phyloP scores from a whole-genome alignment of 2,113 vertebrate genomes.

The Barnardius zonarius region DNA sequence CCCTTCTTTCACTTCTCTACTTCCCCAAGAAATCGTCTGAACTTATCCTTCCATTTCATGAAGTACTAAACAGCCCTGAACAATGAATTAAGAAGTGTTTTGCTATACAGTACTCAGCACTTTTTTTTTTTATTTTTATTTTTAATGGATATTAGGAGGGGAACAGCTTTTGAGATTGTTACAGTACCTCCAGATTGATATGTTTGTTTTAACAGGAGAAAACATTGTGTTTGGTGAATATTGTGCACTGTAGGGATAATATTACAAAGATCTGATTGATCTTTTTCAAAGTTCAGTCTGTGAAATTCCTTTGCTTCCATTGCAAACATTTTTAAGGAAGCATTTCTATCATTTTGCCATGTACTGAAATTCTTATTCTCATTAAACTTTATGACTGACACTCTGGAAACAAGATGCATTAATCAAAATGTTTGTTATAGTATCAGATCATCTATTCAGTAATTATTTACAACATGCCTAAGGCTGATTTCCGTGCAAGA shows the following conservation, averaged over 20 bases:
- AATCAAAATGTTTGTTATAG: background rate
- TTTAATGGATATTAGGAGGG: background rate
- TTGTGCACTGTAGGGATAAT: background rate
- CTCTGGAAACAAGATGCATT: background rate
- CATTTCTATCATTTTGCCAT: background rate
- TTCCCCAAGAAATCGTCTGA: background rate
- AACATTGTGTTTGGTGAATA: background rate
- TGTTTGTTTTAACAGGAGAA: background rate
- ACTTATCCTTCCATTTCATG: background rate
- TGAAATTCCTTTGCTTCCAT: background rate
- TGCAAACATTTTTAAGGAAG: background rate
- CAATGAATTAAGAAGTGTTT: background rate
- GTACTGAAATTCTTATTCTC: background rate
- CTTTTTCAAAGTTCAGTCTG: background rate
- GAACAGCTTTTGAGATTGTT: background rate
- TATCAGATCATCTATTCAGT: background rate
- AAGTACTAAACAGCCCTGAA: background rate
- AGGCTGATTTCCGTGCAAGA: background rate
- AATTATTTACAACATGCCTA: slow-evolving; percentile 2
- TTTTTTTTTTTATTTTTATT: background rate
- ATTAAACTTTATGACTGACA: background rate
- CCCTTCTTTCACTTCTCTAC: accelerated
- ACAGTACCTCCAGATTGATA: background rate
- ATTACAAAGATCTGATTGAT: background rate
- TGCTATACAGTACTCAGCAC: background rate